phyloP scores from a whole-genome alignment of 2,113 vertebrate species.

The Oxyruncus cristatus region DNA sequence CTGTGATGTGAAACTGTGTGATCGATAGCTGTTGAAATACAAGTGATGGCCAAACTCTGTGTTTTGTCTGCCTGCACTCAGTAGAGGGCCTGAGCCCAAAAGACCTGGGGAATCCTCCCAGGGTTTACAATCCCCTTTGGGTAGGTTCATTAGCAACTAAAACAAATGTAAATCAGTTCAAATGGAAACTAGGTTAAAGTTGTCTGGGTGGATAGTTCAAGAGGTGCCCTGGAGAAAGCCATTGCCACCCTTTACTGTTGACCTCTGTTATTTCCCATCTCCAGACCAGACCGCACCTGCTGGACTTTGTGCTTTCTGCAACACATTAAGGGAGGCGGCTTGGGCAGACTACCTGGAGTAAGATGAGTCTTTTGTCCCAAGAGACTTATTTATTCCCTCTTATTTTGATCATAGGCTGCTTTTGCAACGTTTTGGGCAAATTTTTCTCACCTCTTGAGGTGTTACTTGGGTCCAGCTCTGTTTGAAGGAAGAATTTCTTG shows the following conservation, averaged over 20 bases:
- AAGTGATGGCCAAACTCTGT: neutral
- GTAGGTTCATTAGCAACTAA: neutral
- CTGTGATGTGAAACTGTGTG: neutral
- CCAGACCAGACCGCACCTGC: neutral
- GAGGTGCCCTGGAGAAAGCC: neutral
- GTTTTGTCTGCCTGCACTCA: neutral
- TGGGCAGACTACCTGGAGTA: neutral
- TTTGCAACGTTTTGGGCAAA: neutral
- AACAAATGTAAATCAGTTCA: neutral
- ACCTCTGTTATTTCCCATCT: accelerated
- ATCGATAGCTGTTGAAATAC: neutral
- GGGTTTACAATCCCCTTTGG: neutral
- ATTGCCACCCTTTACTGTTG: neutral
- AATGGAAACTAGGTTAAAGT: neutral
- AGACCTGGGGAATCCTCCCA: neutral
- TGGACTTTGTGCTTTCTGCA: neutral
- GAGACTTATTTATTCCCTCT: neutral
- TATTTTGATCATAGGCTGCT: neutral
- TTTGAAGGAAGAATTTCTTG: neutral
- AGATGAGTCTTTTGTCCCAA: neutral
- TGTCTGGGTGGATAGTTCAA: neutral
- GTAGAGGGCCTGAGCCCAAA: neutral
- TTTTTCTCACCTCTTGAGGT: neutral
- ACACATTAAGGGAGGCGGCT: neutral
- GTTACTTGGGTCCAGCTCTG: neutral